Conservation (phyloP, 2,113 vertebrate species). For the Mirza zaza region DNA sequence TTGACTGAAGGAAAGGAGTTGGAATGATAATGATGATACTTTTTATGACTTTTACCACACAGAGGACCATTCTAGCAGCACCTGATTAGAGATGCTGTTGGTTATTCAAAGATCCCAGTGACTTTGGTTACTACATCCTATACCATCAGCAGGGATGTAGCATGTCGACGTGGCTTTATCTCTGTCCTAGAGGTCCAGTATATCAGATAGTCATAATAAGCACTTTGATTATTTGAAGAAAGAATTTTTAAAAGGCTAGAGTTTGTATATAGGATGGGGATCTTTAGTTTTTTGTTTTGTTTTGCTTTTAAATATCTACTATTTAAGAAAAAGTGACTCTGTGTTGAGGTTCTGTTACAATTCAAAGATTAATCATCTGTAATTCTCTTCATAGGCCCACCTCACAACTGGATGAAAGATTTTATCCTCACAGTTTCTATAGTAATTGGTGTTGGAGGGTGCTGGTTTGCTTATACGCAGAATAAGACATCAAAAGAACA, state of each 20-base stretch:
- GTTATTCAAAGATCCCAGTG: background rate
- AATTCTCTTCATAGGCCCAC: conserved; percentile 88
- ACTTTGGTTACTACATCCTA: background rate
- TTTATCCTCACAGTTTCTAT: conserved; percentile 97
- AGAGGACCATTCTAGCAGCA: background rate
- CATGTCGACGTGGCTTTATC: background rate
- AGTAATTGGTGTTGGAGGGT: conserved; percentile 97
- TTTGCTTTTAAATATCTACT: background rate
- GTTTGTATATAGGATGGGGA: background rate
- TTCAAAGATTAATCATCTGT: conserved; percentile 25
- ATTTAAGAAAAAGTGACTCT: background rate
- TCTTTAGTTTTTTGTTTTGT: background rate
- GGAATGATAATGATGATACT: background rate
- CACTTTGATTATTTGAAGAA: background rate
- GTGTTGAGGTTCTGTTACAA: background rate
- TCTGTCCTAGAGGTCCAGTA: background rate
- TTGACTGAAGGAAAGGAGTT: background rate
- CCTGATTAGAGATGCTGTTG: background rate
- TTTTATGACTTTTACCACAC: background rate
- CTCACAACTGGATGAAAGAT: conserved; percentile 99
- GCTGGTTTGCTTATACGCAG: conserved; percentile 98
- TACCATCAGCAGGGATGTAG: background rate
- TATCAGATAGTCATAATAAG: background rate
- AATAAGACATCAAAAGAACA: conserved; percentile 97
- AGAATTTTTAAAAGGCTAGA: conserved; percentile 21